These are phyloP conservation scores for Epicampocera succincta DNA, from an alignment of 2,888 invertebrate genomes.

Conservation along the genomic window DNA sequence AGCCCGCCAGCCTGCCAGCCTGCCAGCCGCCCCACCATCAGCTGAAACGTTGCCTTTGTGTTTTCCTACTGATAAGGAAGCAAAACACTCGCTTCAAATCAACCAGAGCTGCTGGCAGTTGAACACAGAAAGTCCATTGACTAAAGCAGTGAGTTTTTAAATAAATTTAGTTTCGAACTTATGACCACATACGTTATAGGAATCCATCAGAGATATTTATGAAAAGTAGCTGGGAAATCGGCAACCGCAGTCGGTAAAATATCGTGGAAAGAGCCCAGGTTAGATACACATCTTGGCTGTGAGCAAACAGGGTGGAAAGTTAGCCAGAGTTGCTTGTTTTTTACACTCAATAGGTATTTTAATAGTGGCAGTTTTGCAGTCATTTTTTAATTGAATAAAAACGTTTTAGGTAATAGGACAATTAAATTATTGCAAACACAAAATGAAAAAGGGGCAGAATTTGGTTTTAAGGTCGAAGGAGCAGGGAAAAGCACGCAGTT, in stretches of 20 bases:
- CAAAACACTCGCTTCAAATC: slow-evolving; percentile 56
- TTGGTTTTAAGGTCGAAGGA: slow-evolving; percentile 1
- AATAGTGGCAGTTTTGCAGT: slow-evolving; percentile 65
- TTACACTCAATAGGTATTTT: slow-evolving; percentile 29
- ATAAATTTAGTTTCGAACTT: slow-evolving; percentile 43
- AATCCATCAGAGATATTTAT: slow-evolving; percentile 56
- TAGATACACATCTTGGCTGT: neutral
- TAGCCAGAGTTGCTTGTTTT: neutral
- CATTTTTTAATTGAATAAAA: slow-evolving; percentile 69
- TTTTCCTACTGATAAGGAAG: slow-evolving; percentile 66
- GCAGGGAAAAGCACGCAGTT: too few relatives aligned
- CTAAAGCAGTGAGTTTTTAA: slow-evolving; percentile 10
- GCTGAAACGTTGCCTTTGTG: slow-evolving; percentile 12
- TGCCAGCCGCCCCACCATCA: neutral
- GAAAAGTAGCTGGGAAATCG: slow-evolving; percentile 53
- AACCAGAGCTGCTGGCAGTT: slow-evolving; percentile 47
- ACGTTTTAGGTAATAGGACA: slow-evolving; percentile 67
- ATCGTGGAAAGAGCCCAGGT: neutral
- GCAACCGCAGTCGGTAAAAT: neutral
- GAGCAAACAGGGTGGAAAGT: neutral
- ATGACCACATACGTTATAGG: slow-evolving; percentile 8
- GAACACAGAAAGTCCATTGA: slow-evolving; percentile 61
- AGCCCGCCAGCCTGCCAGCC: too few relatives aligned
- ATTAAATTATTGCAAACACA: slow-evolving; percentile 58
- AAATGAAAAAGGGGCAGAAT: neutral